Percentiles rank a stretch among this genome's conserved stretches.
Evolutionary conservation across 2,888 invertebrate genomes (phyloP).

Genomic region (Chrysina gloriosa): DNA sequence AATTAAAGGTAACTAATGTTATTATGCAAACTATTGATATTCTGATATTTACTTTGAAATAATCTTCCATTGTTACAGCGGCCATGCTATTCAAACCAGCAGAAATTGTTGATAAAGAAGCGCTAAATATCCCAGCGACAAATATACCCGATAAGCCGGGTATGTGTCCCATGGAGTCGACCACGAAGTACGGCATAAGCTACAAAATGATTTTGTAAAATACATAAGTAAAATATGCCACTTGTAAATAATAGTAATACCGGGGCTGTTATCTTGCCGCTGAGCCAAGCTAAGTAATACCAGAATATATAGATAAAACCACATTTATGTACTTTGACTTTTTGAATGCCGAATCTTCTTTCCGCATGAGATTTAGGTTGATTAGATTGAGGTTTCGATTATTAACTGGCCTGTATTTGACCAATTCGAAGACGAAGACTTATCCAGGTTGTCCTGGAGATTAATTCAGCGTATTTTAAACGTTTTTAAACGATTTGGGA

Average conservation of each 20-base stretch:
- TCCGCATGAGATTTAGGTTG: no score
- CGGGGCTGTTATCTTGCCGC: neutral
- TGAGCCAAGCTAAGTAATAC: no score
- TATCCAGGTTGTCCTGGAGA: no score
- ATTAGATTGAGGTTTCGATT: no score
- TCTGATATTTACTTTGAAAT: constrained; percentile 69
- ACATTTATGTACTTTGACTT: no score
- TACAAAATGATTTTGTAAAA: constrained; percentile 47
- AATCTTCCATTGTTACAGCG: constrained; percentile 89
- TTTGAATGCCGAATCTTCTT: no score
- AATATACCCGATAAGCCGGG: constrained; percentile 88
- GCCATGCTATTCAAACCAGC: constrained; percentile 89
- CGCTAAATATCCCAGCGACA: constrained; percentile 89
- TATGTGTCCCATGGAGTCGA: constrained; percentile 74
- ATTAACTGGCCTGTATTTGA: no score
- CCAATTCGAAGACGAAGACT: no score
- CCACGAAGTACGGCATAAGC: constrained; percentile 80
- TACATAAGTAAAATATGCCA: neutral
- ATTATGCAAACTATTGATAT: no score
- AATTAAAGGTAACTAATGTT: constrained; percentile 29
- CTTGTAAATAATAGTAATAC: neutral
- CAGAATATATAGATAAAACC: no score
- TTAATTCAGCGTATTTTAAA: no score
- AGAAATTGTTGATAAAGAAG: constrained; percentile 88
- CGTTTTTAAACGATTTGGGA: no score